Conservation (phyloP, 2,888 invertebrate species). For the Oegoconia quadripuncta region DNA sequence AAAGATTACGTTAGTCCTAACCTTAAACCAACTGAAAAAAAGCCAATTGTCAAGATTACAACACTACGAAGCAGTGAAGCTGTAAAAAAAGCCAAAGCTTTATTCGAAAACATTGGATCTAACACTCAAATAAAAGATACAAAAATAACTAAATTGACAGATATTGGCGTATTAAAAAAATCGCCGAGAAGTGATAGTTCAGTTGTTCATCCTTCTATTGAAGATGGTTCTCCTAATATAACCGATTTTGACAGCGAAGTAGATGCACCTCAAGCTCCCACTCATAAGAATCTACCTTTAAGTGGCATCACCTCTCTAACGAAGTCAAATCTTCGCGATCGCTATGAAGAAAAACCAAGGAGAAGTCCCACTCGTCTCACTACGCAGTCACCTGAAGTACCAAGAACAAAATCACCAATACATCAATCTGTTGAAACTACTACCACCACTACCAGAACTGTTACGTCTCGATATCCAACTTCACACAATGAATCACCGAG, state of each 20-base stretch:
- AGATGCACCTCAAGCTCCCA: conserved; percentile 25
- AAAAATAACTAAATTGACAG: conserved; percentile 65
- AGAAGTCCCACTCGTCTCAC: conserved; percentile 39
- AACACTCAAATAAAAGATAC: conserved; percentile 43
- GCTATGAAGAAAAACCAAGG: conserved; percentile 31
- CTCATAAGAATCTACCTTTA: conserved; percentile 28
- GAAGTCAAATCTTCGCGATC: conserved; percentile 24
- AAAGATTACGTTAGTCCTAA: conserved; percentile 39
- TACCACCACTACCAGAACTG: conserved; percentile 35
- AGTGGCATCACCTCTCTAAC: conserved; percentile 29
- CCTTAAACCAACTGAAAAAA: conserved; percentile 39
- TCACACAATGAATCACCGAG: conserved; percentile 44
- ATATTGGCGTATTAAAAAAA: conserved; percentile 68
- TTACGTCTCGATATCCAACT: conserved; percentile 35
- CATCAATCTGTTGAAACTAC: conserved; percentile 38
- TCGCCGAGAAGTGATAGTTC: conserved; percentile 44
- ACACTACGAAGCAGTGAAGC: conserved; percentile 80
- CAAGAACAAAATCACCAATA: conserved; percentile 45
- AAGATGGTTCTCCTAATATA: conserved; percentile 36
- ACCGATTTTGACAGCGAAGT: conserved; percentile 40
- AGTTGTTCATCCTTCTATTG: conserved; percentile 38
- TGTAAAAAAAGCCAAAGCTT: conserved; percentile 84
- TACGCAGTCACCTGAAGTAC: conserved; percentile 42
- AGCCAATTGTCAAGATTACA: conserved; percentile 55
- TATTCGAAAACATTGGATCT: conserved; percentile 83